These are phyloP conservation scores for Pseudopleuronectes americanus DNA, from an alignment of 2,797 vertebrate species.

Conservation along the genomic window DNA sequence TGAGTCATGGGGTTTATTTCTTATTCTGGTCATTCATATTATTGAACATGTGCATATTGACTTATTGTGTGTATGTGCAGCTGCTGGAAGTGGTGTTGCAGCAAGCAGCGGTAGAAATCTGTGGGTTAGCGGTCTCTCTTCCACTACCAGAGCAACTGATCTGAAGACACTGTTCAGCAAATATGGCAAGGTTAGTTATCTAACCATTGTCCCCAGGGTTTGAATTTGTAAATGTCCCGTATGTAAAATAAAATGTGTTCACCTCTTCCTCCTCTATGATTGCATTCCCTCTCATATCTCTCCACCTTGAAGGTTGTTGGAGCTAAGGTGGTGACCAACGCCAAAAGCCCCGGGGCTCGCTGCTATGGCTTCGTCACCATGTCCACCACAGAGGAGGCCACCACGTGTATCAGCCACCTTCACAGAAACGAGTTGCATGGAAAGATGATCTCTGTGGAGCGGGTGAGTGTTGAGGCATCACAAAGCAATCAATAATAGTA, in stretches of 20 bases:
- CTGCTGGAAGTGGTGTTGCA: conserved; percentile 70
- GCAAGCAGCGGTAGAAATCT: conserved; percentile 88
- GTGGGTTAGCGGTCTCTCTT: conserved; percentile 98
- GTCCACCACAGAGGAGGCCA: conserved; percentile 93
- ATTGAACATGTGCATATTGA: not conserved
- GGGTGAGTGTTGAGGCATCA: conserved; percentile 75
- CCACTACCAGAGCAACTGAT: conserved; percentile 97
- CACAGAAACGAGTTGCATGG: conserved; percentile 97
- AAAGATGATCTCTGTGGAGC: conserved; percentile 97
- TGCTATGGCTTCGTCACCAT: conserved; percentile 99
- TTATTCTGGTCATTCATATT: not conserved
- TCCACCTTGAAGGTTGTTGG: conserved; percentile 88
- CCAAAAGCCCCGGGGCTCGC: conserved; percentile 96
- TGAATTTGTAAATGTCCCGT: not conserved
- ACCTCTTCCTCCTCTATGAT: not conserved
- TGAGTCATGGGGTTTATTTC: not conserved
- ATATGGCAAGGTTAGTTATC: conserved; percentile 90
- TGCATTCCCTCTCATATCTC: not conserved
- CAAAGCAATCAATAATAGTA: no score
- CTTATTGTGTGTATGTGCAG: conserved; percentile 42
- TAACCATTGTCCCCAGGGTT: accelerated
- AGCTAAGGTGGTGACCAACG: conserved; percentile 97
- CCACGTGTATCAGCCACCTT: conserved; percentile 93
- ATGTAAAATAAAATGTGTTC: not conserved
- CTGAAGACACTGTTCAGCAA: conserved; percentile 98